phyloP scores from a whole-genome alignment of 2,888 invertebrate genomes.

The Tenthredo distinguenda region DNA sequence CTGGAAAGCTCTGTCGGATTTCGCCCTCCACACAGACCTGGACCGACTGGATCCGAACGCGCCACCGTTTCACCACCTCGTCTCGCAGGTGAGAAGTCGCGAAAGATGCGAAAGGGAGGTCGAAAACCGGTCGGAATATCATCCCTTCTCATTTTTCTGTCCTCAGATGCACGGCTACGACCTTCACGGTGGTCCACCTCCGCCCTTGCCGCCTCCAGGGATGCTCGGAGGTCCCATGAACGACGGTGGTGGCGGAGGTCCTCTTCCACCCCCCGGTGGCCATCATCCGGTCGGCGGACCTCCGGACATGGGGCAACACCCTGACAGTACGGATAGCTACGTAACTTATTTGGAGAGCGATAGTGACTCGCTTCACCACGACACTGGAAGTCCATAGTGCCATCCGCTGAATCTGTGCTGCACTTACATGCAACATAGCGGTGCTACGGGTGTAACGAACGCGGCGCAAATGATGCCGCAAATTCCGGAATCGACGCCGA shows the following conservation, averaged over 20 bases:
- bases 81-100: conserved; percentile 88
- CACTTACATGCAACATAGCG: conserved; percentile 1
- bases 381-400: conserved; percentile 81
- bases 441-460: neutral
- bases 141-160: conserved; percentile 51
- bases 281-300: conserved; percentile 69
- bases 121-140: neutral
- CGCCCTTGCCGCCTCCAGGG: conserved; percentile 74
- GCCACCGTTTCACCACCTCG: conserved; percentile 97
- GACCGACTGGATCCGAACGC: conserved; percentile 91
- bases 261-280: conserved; percentile 71
- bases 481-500: neutral
- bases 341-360: conserved; percentile 96
- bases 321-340: conserved; percentile 92
- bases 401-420: conserved; percentile 53
- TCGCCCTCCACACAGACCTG: conserved; percentile 96
- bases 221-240: conserved; percentile 75
- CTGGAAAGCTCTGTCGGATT: conserved; percentile 98
- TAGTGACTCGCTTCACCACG: conserved; percentile 81
- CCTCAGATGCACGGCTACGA: conserved; percentile 96
- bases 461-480: neutral
- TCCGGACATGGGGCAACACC: conserved; percentile 85
- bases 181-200: conserved; percentile 78
- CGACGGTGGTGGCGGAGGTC: conserved; percentile 71
- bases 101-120: neutral